Conservation (phyloP, 2,888 invertebrate species). For the Athalia circularis region DNA sequence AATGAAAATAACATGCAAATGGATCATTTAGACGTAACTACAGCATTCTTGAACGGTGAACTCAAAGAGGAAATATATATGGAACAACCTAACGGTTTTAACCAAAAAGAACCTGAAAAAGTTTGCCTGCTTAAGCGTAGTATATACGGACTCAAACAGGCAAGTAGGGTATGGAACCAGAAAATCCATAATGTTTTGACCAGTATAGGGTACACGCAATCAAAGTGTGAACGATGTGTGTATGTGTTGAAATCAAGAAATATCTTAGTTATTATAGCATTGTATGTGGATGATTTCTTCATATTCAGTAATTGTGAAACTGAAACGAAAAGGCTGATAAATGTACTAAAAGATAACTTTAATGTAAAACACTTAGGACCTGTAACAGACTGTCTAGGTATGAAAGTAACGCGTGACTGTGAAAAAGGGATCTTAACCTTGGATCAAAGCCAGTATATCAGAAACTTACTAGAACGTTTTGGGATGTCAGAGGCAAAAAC, state of each 20-base stretch:
- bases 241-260: conserved; percentile 21
- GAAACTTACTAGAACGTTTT: conserved; percentile 50
- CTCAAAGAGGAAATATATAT: conserved; percentile 55
- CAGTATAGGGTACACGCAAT: conserved; percentile 43
- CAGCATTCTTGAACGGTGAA: conserved; percentile 59
- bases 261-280: background rate
- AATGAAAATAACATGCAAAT: conserved; percentile 46
- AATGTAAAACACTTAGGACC: background rate
- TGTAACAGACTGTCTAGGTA: conserved; percentile 1
- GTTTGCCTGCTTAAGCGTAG: conserved; percentile 49
- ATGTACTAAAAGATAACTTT: background rate
- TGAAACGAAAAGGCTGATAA: conserved; percentile 59
- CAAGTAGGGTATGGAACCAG: conserved; percentile 49
- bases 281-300: conserved; percentile 52
- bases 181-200: conserved; percentile 26
- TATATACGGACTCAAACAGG: conserved; percentile 49
- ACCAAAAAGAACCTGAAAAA: conserved; percentile 32
- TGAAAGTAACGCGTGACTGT: conserved; percentile 60
- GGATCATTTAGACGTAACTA: conserved; percentile 57
- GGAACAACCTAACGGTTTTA: conserved; percentile 53
- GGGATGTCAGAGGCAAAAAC: conserved; percentile 54
- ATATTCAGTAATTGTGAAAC: conserved; percentile 60
- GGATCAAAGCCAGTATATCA: conserved; percentile 57
- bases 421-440: conserved; percentile 55
- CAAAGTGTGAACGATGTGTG: conserved; percentile 49